phyloP scores from a whole-genome alignment of 2,888 invertebrate genomes.

The Machimus rusticus region DNA sequence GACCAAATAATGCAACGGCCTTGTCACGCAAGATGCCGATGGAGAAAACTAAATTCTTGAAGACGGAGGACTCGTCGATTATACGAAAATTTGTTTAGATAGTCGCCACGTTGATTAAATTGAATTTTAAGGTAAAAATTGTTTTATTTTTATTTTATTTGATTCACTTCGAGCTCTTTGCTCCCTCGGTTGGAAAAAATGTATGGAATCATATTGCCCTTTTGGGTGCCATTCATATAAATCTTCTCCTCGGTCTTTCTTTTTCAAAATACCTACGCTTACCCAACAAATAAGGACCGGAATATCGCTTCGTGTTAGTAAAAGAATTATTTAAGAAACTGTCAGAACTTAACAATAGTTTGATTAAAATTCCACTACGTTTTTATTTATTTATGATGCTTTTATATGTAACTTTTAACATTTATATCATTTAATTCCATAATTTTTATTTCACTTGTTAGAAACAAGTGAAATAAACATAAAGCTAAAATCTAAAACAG shows the following conservation, averaged over 20 bases:
- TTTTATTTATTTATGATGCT: background rate
- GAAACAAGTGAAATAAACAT: too few species aligned
- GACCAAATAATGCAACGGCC: background rate
- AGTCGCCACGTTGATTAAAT: background rate
- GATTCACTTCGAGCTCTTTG: background rate
- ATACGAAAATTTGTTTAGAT: background rate
- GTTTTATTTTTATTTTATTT: background rate
- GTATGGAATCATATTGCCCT: background rate
- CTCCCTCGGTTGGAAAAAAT: background rate
- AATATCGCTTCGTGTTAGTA: background rate
- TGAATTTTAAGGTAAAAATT: background rate
- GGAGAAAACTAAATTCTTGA: background rate
- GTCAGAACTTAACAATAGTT: background rate
- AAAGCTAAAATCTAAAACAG: too few species aligned
- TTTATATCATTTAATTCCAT: too few species aligned
- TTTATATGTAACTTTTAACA: too few species aligned
- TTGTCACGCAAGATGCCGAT: background rate
- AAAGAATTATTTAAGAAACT: background rate
- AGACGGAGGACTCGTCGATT: background rate
- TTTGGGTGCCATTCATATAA: background rate
- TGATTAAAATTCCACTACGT: background rate
- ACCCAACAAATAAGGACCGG: background rate
- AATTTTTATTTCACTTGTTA: too few species aligned
- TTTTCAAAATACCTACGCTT: background rate
- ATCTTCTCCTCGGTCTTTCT: background rate